Conservation (phyloP, 2,797 vertebrate genomes). For the Schizopygopsis pylzovi region DNA sequence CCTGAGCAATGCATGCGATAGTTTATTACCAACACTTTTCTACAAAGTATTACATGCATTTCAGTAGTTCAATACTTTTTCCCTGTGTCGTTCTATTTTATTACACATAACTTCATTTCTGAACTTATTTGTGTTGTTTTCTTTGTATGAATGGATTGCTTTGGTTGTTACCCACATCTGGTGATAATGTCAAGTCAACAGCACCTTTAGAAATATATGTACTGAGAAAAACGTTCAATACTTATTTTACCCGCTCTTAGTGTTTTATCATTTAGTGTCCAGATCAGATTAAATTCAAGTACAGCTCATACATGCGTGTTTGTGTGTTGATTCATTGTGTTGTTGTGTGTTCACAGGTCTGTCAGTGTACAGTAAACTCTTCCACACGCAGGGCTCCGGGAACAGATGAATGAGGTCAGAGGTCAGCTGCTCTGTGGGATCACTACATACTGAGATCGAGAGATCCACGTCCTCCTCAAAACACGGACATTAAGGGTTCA, state of each 20-base stretch:
- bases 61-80: too few relatives aligned
- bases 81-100: too few relatives aligned
- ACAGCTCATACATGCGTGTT: background rate
- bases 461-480: constrained; percentile 3
- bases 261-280: background rate
- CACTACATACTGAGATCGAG: background rate
- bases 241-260: background rate
- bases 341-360: constrained; percentile 67
- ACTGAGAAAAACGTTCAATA: too few relatives aligned
- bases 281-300: background rate
- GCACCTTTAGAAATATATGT: too few relatives aligned
- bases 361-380: constrained; percentile 71
- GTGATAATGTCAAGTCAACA: too few relatives aligned
- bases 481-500: background rate
- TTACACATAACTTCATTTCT: too few relatives aligned
- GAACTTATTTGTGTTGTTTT: too few relatives aligned
- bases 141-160: too few relatives aligned
- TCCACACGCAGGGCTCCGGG: constrained; percentile 67
- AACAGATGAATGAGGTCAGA: constrained; percentile 78
- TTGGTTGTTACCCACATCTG: too few relatives aligned
- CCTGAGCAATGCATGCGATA: too few relatives aligned
- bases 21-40: too few relatives aligned
- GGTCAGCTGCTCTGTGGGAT: constrained; percentile 60
- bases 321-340: background rate
- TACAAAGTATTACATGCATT: too few relatives aligned